Base-by-base conservation (phyloP, 2,888 invertebrate species). In the Lordiphosa fenestrarum region DNA sequence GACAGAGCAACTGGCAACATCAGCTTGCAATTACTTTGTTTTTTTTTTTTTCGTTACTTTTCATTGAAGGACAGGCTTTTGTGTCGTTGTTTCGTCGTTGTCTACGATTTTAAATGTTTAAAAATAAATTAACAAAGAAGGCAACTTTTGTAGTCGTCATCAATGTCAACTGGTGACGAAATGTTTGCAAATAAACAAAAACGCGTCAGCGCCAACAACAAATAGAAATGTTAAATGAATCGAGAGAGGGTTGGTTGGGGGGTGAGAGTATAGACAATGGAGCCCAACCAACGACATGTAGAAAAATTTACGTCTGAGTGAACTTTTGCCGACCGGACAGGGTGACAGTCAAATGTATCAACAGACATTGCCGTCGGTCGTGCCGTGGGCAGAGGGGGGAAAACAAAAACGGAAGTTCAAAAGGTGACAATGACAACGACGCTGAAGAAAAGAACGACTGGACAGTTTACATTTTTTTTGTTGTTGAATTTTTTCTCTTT, bases 141-240 rank as follows among this genome's bases (percentile, higher is more conserved):
- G 40, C 37, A 57, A 73, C 9, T 33, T 13, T 21, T 21, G 12
- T 41, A 40, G 19, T 38, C 53, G 61, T 64, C 71, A 70, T 62
- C 84, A 80, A 74, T 80, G 82, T 77, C 84, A 84, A 54, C 55
- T 41, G 68, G 52, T 81, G 82, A 74, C 78, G 82, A 77, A 81
- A 77, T 74, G 63, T 77, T 74, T 77, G 65, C 61, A 57, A 81
- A 77, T 77, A 67, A 81, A 63, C 66, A 73, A 77, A 70, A 64
- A 63, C 70, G 63, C 52, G 57, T 33, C 70, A 47, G 9, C 36
- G 30, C n/a, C 40, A 58, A 30, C 57, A 35, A 33, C 73, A 76
- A 81, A 83, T 81, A 67, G 61, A 76, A 81, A 81, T 71, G 84
- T 73, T 76, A 77, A 81, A 76, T 81, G 78, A 84, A 80, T 62